These are phyloP conservation scores for Coleophora deauratella DNA, from an alignment of 2,888 invertebrate genomes.

Conservation along the genomic window DNA sequence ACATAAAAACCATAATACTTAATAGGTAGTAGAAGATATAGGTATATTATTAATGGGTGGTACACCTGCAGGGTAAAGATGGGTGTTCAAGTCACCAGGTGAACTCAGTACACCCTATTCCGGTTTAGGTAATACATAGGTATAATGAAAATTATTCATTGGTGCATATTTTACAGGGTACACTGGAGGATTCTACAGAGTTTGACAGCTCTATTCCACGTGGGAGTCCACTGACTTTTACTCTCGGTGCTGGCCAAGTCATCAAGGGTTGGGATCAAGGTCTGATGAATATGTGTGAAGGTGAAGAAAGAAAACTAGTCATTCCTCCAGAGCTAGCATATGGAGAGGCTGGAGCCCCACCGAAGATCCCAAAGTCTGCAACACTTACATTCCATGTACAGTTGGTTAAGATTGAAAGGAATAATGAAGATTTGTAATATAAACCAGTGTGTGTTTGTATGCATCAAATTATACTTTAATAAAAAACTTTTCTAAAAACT, in stretches of 20 bases:
- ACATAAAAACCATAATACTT: no score
- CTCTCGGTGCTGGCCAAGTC: slow-evolving; percentile 87
- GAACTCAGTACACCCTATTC: no score
- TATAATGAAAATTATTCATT: no score
- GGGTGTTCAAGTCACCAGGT: no score
- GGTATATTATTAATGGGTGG: no score
- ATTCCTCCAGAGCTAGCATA: slow-evolving; percentile 91
- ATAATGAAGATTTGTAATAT: slow-evolving; percentile 65
- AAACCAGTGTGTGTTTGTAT: no score
- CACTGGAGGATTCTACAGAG: slow-evolving; percentile 86
- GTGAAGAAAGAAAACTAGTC: slow-evolving; percentile 88
- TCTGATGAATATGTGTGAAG: slow-evolving; percentile 89
- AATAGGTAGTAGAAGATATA: no score
- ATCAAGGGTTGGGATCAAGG: slow-evolving; percentile 96
- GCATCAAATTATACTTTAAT: no score
- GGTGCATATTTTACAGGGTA: slow-evolving; percentile 76
- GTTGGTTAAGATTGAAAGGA: slow-evolving; percentile 82
- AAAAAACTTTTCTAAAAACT: no score
- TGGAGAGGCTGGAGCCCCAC: slow-evolving; percentile 84
- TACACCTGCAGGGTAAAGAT: no score
- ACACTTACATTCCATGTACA: slow-evolving; percentile 88
- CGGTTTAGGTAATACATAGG: no score
- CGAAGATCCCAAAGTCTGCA: slow-evolving; percentile 87
- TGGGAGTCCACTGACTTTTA: slow-evolving; percentile 84
- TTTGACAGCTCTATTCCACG: slow-evolving; percentile 88